Base-by-base conservation (phyloP, 2,888 invertebrate genomes). In the Platyscelio sp. region DNA sequence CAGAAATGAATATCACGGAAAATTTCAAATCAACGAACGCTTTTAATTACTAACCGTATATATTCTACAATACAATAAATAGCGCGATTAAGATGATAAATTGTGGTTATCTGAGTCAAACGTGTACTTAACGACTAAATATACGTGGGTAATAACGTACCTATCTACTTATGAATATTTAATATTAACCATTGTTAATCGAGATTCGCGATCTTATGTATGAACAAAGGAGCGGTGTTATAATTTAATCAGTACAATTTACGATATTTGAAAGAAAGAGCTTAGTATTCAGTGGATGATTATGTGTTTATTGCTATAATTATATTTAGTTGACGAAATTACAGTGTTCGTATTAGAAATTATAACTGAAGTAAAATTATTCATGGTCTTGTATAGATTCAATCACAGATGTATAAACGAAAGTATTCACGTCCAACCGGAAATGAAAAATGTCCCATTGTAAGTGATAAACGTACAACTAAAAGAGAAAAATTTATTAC, bases 401-500 rank as follows among this genome's bases (percentile, higher is more conserved):
- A 70, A 78, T 70, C 43, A 78, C 26, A 7, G 71, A 18, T 56
- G 51, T 54, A 61, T 71, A 65, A 71, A 51, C 46, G 78, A 79
- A 79, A 63, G 58, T 71, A 79, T 63, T 65, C 71, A 79, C 65
- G 78, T 56, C 78, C 46, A 38, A 38, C 38, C 56, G 78, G 70
- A 71, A 78, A 78, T 78, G 78, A 78, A 78, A 78, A 70, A 78
- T 63, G 70, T 71, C 51, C 61, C 63, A 70, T 54, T 71, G 79
- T 79, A 79, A 72, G 71, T 79, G 71, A 79, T 79, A 79, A 79
- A 79, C 49, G 79, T 65, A 78, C 61, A 71, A 65, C 79, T 79
- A 71, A 72, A 79, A 72, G 71, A 56, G 65, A 72, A 79, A 65
- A 71, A 65, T 71, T 65, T 71, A 79, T 79, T 58, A 71, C 79